Base-by-base conservation (phyloP, 2,113 vertebrate genomes). In the Saccopteryx bilineata region DNA sequence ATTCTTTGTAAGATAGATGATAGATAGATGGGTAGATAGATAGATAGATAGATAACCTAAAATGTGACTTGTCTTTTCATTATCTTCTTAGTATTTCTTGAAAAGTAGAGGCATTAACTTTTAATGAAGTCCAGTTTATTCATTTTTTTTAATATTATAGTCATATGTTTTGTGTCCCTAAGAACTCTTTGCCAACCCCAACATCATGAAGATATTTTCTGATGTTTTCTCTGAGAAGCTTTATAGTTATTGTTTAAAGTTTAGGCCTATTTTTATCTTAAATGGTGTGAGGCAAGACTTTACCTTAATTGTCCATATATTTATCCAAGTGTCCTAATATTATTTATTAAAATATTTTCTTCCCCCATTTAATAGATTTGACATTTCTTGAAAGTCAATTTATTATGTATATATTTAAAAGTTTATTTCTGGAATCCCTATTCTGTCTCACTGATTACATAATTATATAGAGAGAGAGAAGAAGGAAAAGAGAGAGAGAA, bases 351-450 rank as follows among this genome's bases (percentile, higher is more conserved):
- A 78, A 80, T 7, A 52, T 60, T 91, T 76, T 66, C 31, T 66
- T 86, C 21, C 7, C 24, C 0, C 56, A 46, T 1, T 71, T 83
- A 90, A 17, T 61, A 65, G 60, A 79, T 52, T 68, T 91, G 52
- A 90, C 56, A 48, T 85, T 88, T 92, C n/a, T 76, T 96, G 24
- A 48, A 93, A 86, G 75, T 72, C 50, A 66, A 14, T 82, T 66
- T 21, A 52, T 28, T 23, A 68, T 15, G 24, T 31, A 13, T 15
- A 28, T 46, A 6, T 50, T 39, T 39, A 39, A 39, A 2, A 2
- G 10, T 60, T 60, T 52, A 17, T 58, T 74, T 96, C 80, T 65
- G 14, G 24, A 74, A 10, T 76, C 33, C 50, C 11, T 84, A 9
- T 52, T 86, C 15, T 24, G 9, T 65, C 13, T 4, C 5, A 12